Conservation (phyloP, 2,888 invertebrate genomes). For the Nemapogon koenigi region DNA sequence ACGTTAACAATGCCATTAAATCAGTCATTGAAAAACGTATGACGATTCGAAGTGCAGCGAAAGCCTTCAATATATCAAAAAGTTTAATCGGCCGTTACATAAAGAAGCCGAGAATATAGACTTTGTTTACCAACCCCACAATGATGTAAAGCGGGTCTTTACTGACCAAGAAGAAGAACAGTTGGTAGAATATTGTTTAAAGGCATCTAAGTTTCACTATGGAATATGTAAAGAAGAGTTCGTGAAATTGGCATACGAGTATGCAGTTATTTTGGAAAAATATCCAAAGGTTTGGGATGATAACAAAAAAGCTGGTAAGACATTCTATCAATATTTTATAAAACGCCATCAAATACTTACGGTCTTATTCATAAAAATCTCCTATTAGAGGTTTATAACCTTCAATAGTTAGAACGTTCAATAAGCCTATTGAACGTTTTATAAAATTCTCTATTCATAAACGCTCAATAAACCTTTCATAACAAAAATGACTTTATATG, state of each 20-base stretch:
- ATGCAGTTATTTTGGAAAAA: conserved; percentile 6
- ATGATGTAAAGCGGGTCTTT: conserved; percentile 5
- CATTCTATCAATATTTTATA: conserved; percentile 10
- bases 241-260: conserved; percentile 12
- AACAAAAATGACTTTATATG: no score
- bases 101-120: conserved; percentile 7
- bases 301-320: conserved; percentile 12
- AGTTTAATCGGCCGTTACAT: conserved; percentile 13
- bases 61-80: conserved; percentile 10
- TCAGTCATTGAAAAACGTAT: conserved; percentile 1
- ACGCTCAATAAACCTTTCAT: no score
- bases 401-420: no score
- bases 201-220: conserved; percentile 12
- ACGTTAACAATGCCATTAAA: conserved; percentile 10
- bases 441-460: no score
- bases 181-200: conserved; percentile 11
- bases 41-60: conserved; percentile 4
- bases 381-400: no score
- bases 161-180: conserved; percentile 9
- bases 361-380: no score
- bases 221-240: conserved; percentile 10
- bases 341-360: conserved; percentile 7
- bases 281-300: conserved; percentile 8
- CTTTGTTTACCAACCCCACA: conserved; percentile 9
- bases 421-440: no score